Evolutionary conservation across 2,797 vertebrate genomes (phyloP).

Genomic region (Ctenochaetus hawaiiensis): DNA sequence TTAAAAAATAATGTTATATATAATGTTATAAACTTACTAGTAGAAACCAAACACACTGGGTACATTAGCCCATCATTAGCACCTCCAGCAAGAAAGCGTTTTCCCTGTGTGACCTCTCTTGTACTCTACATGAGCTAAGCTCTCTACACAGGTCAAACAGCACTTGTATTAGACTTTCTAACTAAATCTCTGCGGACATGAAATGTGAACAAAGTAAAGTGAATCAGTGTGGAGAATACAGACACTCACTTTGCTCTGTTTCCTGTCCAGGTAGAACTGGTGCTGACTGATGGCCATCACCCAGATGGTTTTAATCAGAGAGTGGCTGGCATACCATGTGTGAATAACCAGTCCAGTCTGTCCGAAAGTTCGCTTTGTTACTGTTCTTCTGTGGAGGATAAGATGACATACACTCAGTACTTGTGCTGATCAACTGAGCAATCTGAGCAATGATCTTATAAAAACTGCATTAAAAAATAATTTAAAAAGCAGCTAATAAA

Average conservation of each 20-base stretch:
- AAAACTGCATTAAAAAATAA: not conserved
- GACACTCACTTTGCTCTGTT: conserved; percentile 95
- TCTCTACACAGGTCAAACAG: conserved; percentile 5
- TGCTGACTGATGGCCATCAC: conserved; percentile 99
- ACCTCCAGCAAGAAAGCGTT: not conserved
- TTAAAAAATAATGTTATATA: not conserved
- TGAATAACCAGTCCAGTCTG: conserved; percentile 94
- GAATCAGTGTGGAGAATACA: conserved; percentile 12
- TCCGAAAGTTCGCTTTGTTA: conserved; percentile 93
- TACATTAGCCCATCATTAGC: not conserved
- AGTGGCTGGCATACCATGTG: conserved; percentile 97
- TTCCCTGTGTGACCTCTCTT: not conserved
- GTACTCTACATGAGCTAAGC: not conserved
- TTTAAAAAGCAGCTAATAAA: not conserved
- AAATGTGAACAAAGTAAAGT: not conserved
- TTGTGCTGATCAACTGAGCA: not conserved
- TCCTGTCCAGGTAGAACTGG: conserved; percentile 98
- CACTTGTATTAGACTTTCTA: not conserved
- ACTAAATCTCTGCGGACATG: not conserved
- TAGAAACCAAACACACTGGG: not conserved
- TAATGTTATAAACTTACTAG: not conserved
- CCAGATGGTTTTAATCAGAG: conserved; percentile 99
- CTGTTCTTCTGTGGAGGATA: conserved; percentile 87
- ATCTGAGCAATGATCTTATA: conserved; percentile 14
- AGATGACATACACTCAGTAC: conserved; percentile 23